Conservation (phyloP, 1,140 invertebrate species). For the Papilio aristodemus region DNA sequence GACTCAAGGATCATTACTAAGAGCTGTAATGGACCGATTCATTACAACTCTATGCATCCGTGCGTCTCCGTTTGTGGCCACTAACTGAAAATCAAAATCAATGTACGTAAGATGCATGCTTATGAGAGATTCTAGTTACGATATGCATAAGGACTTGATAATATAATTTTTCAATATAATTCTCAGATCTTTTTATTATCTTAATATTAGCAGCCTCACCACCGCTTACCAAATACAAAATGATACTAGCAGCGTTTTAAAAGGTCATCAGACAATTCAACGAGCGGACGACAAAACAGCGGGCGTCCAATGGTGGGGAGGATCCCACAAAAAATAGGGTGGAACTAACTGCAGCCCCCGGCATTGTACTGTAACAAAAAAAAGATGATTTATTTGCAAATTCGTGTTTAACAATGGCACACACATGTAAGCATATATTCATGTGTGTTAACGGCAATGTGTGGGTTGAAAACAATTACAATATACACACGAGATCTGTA, state of each 20-base stretch:
- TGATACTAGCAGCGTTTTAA: constrained; percentile 15
- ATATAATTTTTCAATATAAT: too few relatives aligned
- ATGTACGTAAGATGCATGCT: too few relatives aligned
- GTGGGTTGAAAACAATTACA: neutral
- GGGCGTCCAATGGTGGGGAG: constrained; percentile 41
- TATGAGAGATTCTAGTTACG: too few relatives aligned
- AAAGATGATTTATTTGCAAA: constrained; percentile 72
- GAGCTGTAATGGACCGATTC: too few relatives aligned
- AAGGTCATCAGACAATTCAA: constrained; percentile 18
- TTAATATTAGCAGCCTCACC: neutral
- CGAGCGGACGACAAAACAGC: constrained; percentile 19
- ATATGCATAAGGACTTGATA: too few relatives aligned
- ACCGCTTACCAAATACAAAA: constrained; percentile 22
- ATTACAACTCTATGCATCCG: too few relatives aligned
- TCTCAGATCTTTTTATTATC: neutral
- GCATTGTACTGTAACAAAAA: constrained; percentile 61
- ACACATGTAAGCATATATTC: constrained; percentile 1
- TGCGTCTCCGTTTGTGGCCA: too few relatives aligned
- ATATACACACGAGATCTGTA: neutral
- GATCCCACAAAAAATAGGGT: constrained; percentile 63
- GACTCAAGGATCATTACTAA: too few relatives aligned
- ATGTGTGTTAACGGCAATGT: constrained; percentile 25
- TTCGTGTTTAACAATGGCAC: constrained; percentile 30
- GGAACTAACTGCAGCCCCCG: constrained; percentile 47
- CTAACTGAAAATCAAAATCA: too few relatives aligned